Evolutionary conservation across 2,888 invertebrate species (phyloP), one percentile per base, ranked within the genome.

Genomic region (Pediacus dermestoides): DNA sequence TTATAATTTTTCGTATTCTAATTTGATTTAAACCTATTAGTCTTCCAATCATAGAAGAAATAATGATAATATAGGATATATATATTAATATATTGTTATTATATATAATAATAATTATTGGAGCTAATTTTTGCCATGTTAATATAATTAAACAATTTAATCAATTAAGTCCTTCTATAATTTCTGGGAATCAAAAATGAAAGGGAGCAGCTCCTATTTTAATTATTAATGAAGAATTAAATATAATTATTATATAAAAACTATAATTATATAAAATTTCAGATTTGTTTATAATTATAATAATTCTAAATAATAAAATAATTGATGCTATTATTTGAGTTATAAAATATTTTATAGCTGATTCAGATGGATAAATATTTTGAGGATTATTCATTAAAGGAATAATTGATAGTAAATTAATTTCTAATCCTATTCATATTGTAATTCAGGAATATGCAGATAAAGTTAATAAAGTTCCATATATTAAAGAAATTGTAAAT

Each of bases 51-150:
- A 75, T 48, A 30, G 68, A 55, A 45, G 73, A 74, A 23, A 72
- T 25, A 46, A 76, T 57, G 64, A 75, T 70, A 58, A 70, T 64
- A n/a, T n/a, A n/a, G n/a, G n/a, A n/a, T n/a, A n/a, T n/a, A n/a
- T n/a, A 37, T 71, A 47, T 44, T 66, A 54, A 60, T 74, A 67
- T 16, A 52, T 28, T 53, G 39, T 30, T 22, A 41, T 42, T 32
- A 66, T 66, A 57, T 49, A 55, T 15, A 39, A 40, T 9, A 55
- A 9, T 57, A 78, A 76, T 70, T 70, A 80, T 66, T 2, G 79
- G 79, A 21, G 75, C 71, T 70, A 79, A 73, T 77, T 80, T 80
- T 78, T 80, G 80, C 71, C 77, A 78, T 0, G 76, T 76, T 68
- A 77, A 68, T 70, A 78, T 61, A 58, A 78, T 67, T 57, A 77